Evolutionary conservation across 2,888 invertebrate genomes (phyloP).

Genomic region (Stenurella melanura): DNA sequence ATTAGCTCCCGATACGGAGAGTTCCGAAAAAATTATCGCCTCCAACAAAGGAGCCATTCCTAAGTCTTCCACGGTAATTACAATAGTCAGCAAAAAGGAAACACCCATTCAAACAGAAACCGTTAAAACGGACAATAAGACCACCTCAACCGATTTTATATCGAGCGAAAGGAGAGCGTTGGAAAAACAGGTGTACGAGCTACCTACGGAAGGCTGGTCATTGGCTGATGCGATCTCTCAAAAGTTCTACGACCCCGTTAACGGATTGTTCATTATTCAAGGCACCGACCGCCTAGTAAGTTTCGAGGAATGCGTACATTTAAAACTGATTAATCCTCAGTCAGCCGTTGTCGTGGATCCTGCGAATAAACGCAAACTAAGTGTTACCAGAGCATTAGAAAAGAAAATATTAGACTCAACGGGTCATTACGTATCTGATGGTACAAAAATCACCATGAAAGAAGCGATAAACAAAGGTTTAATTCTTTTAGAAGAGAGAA

Average conservation of each 20-base stretch:
- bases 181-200: slow-evolving; percentile 83
- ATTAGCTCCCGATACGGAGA: slow-evolving; percentile 77
- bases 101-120: slow-evolving; percentile 44
- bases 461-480: slow-evolving; percentile 82
- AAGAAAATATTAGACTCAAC: slow-evolving; percentile 85
- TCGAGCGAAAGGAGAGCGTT: slow-evolving; percentile 72
- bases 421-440: slow-evolving; percentile 82
- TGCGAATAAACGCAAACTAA: slow-evolving; percentile 80
- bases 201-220: slow-evolving; percentile 90
- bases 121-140: slow-evolving; percentile 31
- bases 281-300: slow-evolving; percentile 89
- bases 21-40: slow-evolving; percentile 63
- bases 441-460: slow-evolving; percentile 80
- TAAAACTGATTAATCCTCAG: slow-evolving; percentile 88
- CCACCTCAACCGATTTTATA: slow-evolving; percentile 71
- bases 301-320: slow-evolving; percentile 90
- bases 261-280: slow-evolving; percentile 90
- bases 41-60: slow-evolving; percentile 59
- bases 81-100: slow-evolving; percentile 59
- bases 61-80: slow-evolving; percentile 60
- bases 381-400: slow-evolving; percentile 84
- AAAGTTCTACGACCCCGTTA: slow-evolving; percentile 87
- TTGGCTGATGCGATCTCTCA: slow-evolving; percentile 89
- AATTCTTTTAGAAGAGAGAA: slow-evolving; percentile 78
- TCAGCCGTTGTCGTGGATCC: slow-evolving; percentile 90